phyloP scores from a whole-genome alignment of 2,888 invertebrate species.

The Agelastica alni region DNA sequence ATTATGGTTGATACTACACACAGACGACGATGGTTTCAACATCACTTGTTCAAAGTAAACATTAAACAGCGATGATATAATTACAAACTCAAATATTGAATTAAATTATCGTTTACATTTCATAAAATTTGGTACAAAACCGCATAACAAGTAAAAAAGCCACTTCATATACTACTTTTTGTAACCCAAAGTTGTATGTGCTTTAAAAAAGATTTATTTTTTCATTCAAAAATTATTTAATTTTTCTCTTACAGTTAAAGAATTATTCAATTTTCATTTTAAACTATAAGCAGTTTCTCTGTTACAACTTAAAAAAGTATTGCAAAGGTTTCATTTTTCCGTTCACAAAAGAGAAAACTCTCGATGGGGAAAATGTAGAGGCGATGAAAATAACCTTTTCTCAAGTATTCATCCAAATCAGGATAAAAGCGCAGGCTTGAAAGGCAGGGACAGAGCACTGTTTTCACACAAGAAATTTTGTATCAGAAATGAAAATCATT shows the following conservation, averaged over 20 bases:
- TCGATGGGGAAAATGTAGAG: constrained; percentile 15
- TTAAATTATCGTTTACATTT: background rate
- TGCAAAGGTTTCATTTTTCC: constrained; percentile 17
- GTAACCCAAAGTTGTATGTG: too few species aligned
- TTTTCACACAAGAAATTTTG: too few species aligned
- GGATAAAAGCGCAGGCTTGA: constrained; percentile 10
- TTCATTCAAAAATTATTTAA: too few species aligned
- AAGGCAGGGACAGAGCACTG: constrained; percentile 2
- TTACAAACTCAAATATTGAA: constrained; percentile 4
- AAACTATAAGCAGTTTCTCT: constrained; percentile 12
- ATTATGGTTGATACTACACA: too few species aligned
- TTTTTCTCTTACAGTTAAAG: constrained; percentile 6
- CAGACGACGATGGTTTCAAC: background rate
- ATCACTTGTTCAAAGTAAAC: constrained; percentile 1
- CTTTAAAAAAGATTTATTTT: too few species aligned
- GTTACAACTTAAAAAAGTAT: constrained; percentile 15
- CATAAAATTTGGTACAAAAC: too few species aligned
- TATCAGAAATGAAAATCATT: too few species aligned
- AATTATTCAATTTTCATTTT: constrained; percentile 12
- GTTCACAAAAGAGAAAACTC: constrained; percentile 20
- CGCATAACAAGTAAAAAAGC: too few species aligned
- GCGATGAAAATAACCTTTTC: constrained; percentile 21
- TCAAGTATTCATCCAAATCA: constrained; percentile 18
- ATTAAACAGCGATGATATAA: constrained; percentile 5
- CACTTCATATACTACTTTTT: too few species aligned